Percentiles rank a stretch among this genome's conserved stretches.
phyloP scores from a whole-genome alignment of 1,140 invertebrate genomes.

The Zophobas morio region DNA sequence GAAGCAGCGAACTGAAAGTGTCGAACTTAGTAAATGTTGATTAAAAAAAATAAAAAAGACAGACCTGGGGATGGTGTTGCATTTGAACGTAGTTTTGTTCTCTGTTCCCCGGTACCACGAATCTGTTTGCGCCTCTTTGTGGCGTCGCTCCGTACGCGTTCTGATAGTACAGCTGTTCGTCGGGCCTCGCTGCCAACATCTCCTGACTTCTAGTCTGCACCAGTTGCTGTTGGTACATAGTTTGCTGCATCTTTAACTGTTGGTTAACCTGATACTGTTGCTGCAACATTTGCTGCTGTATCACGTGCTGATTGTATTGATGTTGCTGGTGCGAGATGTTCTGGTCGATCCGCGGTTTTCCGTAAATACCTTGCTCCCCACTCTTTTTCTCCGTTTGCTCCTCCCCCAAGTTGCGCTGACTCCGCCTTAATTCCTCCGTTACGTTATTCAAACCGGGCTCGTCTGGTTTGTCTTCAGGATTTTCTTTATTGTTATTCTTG shows the following conservation, averaged over 20 bases:
- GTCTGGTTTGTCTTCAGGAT: slow-evolving; percentile 68
- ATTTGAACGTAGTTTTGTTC: slow-evolving; percentile 48
- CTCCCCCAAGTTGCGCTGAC: slow-evolving; percentile 67
- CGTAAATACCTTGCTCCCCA: slow-evolving; percentile 70
- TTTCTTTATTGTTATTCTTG: slow-evolving; percentile 72
- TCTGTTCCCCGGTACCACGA: slow-evolving; percentile 25
- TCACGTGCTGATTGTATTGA: slow-evolving; percentile 72
- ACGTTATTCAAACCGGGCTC: slow-evolving; percentile 77
- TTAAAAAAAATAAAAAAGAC: background rate
- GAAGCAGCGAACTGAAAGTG: slow-evolving; percentile 44
- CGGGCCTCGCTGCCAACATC: slow-evolving; percentile 69
- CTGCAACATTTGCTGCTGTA: slow-evolving; percentile 73
- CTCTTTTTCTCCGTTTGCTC: slow-evolving; percentile 67
- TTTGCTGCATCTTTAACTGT: slow-evolving; percentile 62
- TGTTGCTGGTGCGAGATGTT: slow-evolving; percentile 70
- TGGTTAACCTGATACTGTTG: slow-evolving; percentile 67
- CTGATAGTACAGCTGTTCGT: slow-evolving; percentile 66
- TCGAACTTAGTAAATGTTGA: background rate
- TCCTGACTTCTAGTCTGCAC: slow-evolving; percentile 72
- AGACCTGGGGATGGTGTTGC: slow-evolving; percentile 44
- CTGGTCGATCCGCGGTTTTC: slow-evolving; percentile 71
- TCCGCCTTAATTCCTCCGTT: slow-evolving; percentile 74
- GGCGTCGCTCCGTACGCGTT: slow-evolving; percentile 51
- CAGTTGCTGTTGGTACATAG: slow-evolving; percentile 65
- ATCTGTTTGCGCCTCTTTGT: slow-evolving; percentile 33